Base-by-base conservation (phyloP, 2,888 invertebrate species). In the Xestia c-nigrum region DNA sequence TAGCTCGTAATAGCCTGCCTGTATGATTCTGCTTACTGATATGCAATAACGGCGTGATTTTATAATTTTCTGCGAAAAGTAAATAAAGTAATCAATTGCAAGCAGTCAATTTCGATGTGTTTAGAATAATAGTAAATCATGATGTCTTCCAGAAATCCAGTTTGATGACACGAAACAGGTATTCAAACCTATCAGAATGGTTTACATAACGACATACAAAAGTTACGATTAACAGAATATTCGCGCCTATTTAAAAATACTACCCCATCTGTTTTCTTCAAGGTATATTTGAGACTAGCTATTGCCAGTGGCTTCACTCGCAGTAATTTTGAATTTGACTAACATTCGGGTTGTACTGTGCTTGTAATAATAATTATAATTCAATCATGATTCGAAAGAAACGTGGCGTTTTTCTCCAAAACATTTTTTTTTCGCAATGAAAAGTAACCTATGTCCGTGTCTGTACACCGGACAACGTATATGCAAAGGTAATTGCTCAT, bases 81-180 rank as follows among this genome's bases (percentile, higher is more conserved):
- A 65, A 57, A 31, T 38, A 78, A 31, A 31, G 31, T 31, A 31
- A 31, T n/a, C n/a, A n/a, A n/a, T n/a, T n/a, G n/a, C n/a, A n/a
- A n/a, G n/a, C n/a, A n/a, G n/a, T 50, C 6, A 31, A 66, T 43
- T 46, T 16, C 4, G 14, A 47, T 63, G n/a, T 47, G 47, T 31
- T 43, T 59, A 55, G 14, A 6, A 46, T 16, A 24, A 14, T 76
- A 63, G n/a, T 79, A 68, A 82, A 79, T 82, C 78, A 57, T 40
- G 65, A 55, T 66, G 81, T 16, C 77, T 67, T 21, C 24, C n/a
- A 47, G 76, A 76, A 68, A 78, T 21, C 61, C 61, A 63, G 5
- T 52, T n/a, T 63, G 46, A 68, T 78, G 46, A 82, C 47, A 55
- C n/a, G 76, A 55, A 64, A 7, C 79, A 79, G 76, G 10, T n/a